phyloP scores from a whole-genome alignment of 2,113 vertebrate species.

The Dunckerocampus dactyliophorus region DNA sequence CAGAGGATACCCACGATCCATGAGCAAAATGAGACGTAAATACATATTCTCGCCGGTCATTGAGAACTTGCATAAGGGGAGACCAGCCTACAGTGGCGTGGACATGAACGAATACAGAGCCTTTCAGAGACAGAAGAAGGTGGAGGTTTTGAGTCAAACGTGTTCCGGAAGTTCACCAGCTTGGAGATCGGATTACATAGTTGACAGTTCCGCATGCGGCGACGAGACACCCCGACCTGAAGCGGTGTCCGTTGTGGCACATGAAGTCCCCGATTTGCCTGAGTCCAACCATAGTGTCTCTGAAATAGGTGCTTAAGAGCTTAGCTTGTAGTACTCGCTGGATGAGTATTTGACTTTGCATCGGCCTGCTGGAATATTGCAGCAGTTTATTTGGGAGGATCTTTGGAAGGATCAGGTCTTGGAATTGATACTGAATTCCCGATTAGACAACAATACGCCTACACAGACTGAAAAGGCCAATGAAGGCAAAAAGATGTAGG shows the following conservation, averaged over 20 bases:
- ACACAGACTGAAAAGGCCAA: neutral
- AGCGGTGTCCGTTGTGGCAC: neutral
- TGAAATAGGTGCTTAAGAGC: neutral
- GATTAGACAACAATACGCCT: neutral
- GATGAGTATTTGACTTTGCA: conserved; percentile 2
- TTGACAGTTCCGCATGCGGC: neutral
- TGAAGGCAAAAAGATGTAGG: conserved; percentile 4
- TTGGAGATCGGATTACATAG: conserved; percentile 3
- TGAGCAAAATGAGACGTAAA: neutral
- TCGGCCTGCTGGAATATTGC: neutral
- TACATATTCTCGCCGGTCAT: conserved; percentile 4
- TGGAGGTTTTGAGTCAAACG: neutral
- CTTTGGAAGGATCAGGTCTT: neutral
- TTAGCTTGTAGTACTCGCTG: too few relatives aligned
- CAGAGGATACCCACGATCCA: neutral
- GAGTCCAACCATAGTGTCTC: neutral
- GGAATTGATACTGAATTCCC: neutral
- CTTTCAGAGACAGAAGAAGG: neutral
- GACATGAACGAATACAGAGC: conserved; percentile 2
- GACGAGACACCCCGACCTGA: neutral
- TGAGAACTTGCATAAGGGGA: conserved; percentile 6
- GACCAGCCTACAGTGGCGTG: conserved; percentile 4
- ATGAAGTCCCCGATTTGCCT: neutral
- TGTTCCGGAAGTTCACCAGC: neutral
- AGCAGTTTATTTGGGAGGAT: conserved; percentile 1